phyloP scores from a whole-genome alignment of 2,113 vertebrate genomes.

The Ondatra zibethicus region DNA sequence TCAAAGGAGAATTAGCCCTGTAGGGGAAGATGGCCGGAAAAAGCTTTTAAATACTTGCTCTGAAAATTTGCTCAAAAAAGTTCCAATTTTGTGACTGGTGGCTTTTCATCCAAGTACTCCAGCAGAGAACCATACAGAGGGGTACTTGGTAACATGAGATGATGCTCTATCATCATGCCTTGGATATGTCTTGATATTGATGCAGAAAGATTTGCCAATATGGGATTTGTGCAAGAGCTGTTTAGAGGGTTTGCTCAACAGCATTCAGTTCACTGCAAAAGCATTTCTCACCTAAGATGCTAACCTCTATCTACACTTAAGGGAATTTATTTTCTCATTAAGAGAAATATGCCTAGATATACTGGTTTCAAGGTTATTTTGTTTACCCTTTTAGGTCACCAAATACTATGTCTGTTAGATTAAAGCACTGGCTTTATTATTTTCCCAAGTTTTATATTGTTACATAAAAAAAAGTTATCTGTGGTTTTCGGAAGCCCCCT shows the following conservation, averaged over 20 bases:
- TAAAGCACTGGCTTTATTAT: neutral
- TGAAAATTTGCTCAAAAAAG: conserved; percentile 45
- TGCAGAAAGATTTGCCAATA: conserved; percentile 25
- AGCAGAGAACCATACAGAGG: neutral
- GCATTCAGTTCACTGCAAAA: neutral
- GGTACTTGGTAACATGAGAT: neutral
- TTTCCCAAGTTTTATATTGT: conserved; percentile 28
- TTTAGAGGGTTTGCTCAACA: conserved; percentile 28
- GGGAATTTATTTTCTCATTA: neutral
- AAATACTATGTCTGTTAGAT: neutral
- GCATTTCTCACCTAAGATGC: neutral
- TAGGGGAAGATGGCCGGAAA: conserved; percentile 50
- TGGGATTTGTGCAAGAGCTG: neutral
- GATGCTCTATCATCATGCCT: conserved; percentile 11
- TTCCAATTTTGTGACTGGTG: conserved; percentile 42
- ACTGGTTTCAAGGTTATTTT: neutral
- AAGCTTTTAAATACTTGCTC: conserved; percentile 42
- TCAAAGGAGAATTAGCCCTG: conserved; percentile 42
- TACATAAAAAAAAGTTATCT: neutral
- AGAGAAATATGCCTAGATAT: conserved; percentile 10
- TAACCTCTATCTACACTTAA: neutral
- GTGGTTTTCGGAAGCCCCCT: neutral
- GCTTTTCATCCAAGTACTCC: conserved; percentile 29
- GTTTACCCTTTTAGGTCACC: neutral
- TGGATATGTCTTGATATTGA: neutral